A percentile compares a stretch with the other conserved stretches of the same genome.
Evolutionary conservation across 37 sponge, comb jelly and placozoan species (phyloP).

Genomic region (Crambe crambe): DNA sequence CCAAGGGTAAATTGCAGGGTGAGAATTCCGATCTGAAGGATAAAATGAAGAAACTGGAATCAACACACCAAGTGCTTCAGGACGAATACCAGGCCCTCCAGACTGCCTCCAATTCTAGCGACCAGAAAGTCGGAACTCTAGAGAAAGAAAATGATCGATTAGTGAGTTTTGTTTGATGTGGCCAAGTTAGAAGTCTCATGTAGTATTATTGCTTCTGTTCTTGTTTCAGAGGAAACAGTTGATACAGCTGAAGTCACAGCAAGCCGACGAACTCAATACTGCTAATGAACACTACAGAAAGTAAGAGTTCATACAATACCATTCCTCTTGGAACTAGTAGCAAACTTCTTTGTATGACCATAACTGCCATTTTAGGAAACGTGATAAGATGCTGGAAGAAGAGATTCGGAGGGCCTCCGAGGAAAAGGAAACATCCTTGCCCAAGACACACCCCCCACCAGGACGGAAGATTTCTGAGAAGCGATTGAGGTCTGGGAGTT

Average conservation of each 20-base stretch:
- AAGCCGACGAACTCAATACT: constrained; percentile 57
- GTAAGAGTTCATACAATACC: no score
- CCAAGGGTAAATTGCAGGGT: neutral
- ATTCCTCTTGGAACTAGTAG: no score
- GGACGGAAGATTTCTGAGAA: neutral
- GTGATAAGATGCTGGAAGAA: constrained; percentile 49
- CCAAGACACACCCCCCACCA: neutral
- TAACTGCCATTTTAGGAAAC: constrained; percentile 21
- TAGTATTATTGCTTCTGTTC: neutral
- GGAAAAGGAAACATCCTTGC: constrained; percentile 4
- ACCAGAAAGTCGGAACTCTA: constrained; percentile 54
- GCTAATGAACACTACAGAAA: constrained; percentile 28
- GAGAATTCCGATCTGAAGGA: neutral
- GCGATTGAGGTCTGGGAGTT: neutral
- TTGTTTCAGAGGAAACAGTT: constrained; percentile 41
- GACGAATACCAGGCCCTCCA: constrained; percentile 79
- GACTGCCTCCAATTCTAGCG: constrained; percentile 48
- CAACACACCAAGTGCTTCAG: neutral
- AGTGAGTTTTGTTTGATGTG: neutral
- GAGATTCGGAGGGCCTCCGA: constrained; percentile 42
- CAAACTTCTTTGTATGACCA: no score
- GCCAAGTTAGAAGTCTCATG: neutral
- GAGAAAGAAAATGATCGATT: constrained; percentile 70
- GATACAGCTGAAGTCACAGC: constrained; percentile 46
- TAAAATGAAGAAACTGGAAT: no score